Conservation (phyloP, 2,888 invertebrate species). For the Drosophila kokeensis region DNA sequence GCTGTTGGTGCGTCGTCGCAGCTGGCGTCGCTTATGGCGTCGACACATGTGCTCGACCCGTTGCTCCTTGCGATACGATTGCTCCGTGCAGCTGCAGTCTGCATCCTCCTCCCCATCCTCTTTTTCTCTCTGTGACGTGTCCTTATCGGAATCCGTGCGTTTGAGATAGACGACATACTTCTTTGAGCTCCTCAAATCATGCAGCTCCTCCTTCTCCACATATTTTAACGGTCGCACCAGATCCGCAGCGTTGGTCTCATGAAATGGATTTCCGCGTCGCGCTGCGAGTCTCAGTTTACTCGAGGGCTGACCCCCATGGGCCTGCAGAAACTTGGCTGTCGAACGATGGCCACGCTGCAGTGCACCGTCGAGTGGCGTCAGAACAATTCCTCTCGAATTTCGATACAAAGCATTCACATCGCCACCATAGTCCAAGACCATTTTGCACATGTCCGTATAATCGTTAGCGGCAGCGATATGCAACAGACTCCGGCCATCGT, state of each 20-base stretch:
- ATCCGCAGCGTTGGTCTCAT: conserved; percentile 77
- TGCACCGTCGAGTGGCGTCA: conserved; percentile 97
- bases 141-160: conserved; percentile 81
- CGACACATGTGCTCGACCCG: conserved; percentile 78
- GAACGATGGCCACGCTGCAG: conserved; percentile 93
- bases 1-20: conserved; percentile 83
- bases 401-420: conserved; percentile 93
- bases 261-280: conserved; percentile 83
- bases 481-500: conserved; percentile 95
- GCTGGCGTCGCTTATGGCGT: conserved; percentile 78
- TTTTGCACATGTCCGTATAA: conserved; percentile 96
- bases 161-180: conserved; percentile 83
- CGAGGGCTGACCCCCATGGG: conserved; percentile 95
- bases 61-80: conserved; percentile 81
- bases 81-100: conserved; percentile 82
- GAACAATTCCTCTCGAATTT: conserved; percentile 92
- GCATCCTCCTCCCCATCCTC: conserved; percentile 23
- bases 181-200: conserved; percentile 82
- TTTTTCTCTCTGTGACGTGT: conserved; percentile 22
- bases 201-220: conserved; percentile 83
- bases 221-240: conserved; percentile 84
- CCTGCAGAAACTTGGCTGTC: conserved; percentile 96
- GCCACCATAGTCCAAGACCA: conserved; percentile 93
- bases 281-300: conserved; percentile 87
- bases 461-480: conserved; percentile 98